Percentiles rank a stretch among this genome's conserved stretches.
Evolutionary conservation across 2,888 invertebrate genomes (phyloP).

Genomic region (Diploptera punctata): DNA sequence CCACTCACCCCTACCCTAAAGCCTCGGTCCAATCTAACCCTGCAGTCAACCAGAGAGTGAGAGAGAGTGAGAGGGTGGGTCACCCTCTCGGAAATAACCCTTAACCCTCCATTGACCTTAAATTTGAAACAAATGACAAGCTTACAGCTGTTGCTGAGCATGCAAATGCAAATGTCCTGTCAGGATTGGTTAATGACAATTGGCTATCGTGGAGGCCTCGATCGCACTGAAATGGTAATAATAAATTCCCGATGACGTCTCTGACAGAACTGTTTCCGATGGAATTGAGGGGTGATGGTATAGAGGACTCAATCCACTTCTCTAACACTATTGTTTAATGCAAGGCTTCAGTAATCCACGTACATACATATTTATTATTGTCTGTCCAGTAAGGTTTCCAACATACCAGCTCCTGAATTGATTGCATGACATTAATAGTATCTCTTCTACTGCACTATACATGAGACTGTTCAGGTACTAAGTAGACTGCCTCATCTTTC

Average conservation of each 20-base stretch:
- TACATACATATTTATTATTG: constrained; percentile 25
- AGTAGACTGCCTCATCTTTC: too few relatives aligned
- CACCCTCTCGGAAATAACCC: constrained; percentile 38
- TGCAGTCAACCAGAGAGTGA: constrained; percentile 12
- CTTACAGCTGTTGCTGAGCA: constrained; percentile 42
- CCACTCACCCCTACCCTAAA: constrained; percentile 8
- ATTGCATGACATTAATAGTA: too few relatives aligned
- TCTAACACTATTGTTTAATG: constrained; percentile 15
- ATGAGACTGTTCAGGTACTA: too few relatives aligned
- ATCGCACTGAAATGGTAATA: constrained; percentile 34
- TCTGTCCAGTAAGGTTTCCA: neutral
- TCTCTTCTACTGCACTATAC: too few relatives aligned
- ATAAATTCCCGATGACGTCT: constrained; percentile 39
- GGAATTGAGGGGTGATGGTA: neutral
- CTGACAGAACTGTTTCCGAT: constrained; percentile 31
- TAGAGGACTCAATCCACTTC: neutral
- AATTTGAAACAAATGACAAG: constrained; percentile 44
- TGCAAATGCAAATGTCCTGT: constrained; percentile 42
- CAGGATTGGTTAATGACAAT: constrained; percentile 36
- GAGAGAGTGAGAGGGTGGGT: neutral
- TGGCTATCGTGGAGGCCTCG: constrained; percentile 30
- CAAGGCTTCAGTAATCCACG: constrained; percentile 20
- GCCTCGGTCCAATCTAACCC: constrained; percentile 14
- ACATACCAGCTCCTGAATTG: neutral
- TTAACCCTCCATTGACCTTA: constrained; percentile 44